These are phyloP conservation scores for Tupiocoris notatus DNA, from an alignment of 2,888 invertebrate genomes.

Conservation along the genomic window DNA sequence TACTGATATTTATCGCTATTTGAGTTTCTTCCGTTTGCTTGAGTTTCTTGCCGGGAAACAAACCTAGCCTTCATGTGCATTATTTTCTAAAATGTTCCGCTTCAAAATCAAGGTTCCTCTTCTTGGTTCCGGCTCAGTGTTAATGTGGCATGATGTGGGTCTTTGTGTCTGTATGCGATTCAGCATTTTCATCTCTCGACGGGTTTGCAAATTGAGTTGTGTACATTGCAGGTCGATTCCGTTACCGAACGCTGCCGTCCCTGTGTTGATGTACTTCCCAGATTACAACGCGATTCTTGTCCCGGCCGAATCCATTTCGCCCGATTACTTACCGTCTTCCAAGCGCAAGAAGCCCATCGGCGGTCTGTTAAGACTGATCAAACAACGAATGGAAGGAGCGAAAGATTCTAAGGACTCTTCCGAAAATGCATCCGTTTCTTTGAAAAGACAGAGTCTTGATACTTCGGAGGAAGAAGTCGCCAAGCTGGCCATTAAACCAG, in stretches of 20 bases:
- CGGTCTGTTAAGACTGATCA: slow-evolving; percentile 25
- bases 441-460: background rate
- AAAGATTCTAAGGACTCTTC: background rate
- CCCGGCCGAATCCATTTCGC: slow-evolving; percentile 44
- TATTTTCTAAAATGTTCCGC: background rate
- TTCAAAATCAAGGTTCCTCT: background rate
- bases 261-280: slow-evolving; percentile 48
- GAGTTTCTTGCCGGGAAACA: background rate
- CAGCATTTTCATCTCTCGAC: background rate
- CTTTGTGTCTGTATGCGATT: background rate
- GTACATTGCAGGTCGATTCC: slow-evolving; percentile 40
- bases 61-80: no score
- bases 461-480: no score
- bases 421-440: slow-evolving; percentile 23
- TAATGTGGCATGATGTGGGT: background rate
- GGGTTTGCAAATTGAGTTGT: slow-evolving; percentile 33
- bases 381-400: slow-evolving; percentile 14
- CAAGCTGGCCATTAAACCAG: background rate
- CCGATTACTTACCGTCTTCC: slow-evolving; percentile 32
- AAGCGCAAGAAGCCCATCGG: slow-evolving; percentile 34
- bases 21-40: background rate
- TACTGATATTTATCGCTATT: no score
- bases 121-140: background rate
- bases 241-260: slow-evolving; percentile 36
- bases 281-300: slow-evolving; percentile 47